These are phyloP conservation scores for Folsomia candida DNA, from an alignment of 2,888 invertebrate genomes.

Conservation along the genomic window DNA sequence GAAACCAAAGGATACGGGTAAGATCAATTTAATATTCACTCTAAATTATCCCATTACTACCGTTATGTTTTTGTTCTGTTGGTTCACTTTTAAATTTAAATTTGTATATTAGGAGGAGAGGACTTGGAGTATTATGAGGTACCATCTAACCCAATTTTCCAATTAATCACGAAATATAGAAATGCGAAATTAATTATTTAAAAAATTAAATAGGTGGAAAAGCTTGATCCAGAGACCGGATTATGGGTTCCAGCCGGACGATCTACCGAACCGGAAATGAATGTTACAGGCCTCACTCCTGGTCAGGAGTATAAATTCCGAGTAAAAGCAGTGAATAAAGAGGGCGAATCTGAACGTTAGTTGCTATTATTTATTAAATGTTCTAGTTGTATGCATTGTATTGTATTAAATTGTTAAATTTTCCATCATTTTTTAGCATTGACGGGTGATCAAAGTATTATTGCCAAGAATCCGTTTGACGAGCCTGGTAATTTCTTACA, in stretches of 20 bases:
- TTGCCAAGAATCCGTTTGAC: slow-evolving; percentile 98
- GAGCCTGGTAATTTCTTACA: slow-evolving; percentile 87
- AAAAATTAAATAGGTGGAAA: slow-evolving; percentile 90
- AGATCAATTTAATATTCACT: too few species aligned
- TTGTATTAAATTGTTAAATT: too few species aligned
- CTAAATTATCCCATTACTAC: too few species aligned
- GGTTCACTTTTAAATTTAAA: too few species aligned
- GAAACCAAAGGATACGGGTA: slow-evolving; percentile 68
- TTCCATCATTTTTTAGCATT: too few species aligned
- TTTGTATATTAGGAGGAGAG: too few species aligned
- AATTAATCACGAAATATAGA: too few species aligned
- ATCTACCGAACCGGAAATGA: slow-evolving; percentile 79
- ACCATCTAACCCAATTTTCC: slow-evolving; percentile 75
- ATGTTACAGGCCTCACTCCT: slow-evolving; percentile 78
- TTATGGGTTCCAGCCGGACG: slow-evolving; percentile 72
- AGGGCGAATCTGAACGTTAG: too few species aligned
- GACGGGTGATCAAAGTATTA: slow-evolving; percentile 78
- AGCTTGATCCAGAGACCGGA: slow-evolving; percentile 53
- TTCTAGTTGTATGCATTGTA: too few species aligned
- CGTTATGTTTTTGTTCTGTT: too few species aligned
- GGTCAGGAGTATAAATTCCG: slow-evolving; percentile 95
- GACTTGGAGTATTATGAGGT: too few species aligned
- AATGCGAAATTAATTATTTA: slow-evolving; percentile 87
- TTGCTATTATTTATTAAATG: too few species aligned
- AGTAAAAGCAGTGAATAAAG: slow-evolving; percentile 84